Evolutionary conservation across 2,888 invertebrate species (phyloP).

Genomic region (Syrphus vitripennis): DNA sequence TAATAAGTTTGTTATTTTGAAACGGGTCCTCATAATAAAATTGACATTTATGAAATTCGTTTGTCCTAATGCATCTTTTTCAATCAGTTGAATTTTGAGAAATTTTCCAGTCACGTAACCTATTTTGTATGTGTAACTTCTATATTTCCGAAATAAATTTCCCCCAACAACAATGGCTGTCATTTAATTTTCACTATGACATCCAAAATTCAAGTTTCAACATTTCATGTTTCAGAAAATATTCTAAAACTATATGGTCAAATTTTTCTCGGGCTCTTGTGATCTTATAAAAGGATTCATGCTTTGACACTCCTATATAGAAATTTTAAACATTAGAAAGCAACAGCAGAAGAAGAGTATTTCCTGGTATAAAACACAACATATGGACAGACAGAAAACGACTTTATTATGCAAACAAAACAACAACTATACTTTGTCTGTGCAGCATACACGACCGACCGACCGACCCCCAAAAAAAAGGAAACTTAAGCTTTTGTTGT

Average conservation of each 20-base stretch:
- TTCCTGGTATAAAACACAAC: not conserved
- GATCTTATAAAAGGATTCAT: not conserved
- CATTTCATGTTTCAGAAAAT: not conserved
- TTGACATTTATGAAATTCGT: no score
- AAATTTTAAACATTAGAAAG: not conserved
- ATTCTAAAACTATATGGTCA: not conserved
- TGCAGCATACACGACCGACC: no score
- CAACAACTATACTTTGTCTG: not conserved
- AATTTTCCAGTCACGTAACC: no score
- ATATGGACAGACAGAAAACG: conserved; percentile 14
- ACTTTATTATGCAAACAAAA: not conserved
- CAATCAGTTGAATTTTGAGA: no score
- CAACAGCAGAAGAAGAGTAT: not conserved
- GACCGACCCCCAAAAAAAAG: not conserved
- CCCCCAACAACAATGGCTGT: not conserved
- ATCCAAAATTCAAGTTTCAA: not conserved
- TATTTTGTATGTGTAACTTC: no score
- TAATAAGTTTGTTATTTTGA: no score
- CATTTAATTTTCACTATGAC: not conserved
- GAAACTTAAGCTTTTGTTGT: not conserved
- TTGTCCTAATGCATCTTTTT: no score
- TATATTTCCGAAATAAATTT: no score
- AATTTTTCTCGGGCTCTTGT: not conserved
- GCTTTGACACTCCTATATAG: not conserved
- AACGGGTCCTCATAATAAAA: no score